Evolutionary conservation across 1,140 invertebrate genomes (phyloP).

Genomic region (Leptopilina clavipes): DNA sequence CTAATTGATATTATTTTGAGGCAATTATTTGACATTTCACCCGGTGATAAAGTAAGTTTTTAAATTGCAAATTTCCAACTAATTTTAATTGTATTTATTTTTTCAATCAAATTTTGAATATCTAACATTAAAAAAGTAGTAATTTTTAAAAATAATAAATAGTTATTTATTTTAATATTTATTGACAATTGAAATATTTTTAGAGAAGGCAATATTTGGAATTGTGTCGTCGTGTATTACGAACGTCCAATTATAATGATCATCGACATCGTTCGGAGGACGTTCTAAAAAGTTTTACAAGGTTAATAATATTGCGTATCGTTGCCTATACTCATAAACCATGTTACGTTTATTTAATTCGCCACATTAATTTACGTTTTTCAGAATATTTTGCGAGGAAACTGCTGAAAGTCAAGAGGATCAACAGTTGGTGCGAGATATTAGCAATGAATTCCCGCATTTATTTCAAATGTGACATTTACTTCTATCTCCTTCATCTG

Average conservation of each 20-base stretch:
- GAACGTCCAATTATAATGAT: constrained; percentile 84
- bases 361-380: constrained; percentile 27
- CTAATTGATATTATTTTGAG: constrained; percentile 93
- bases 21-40: constrained; percentile 89
- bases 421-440: constrained; percentile 84
- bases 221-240: constrained; percentile 84
- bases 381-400: constrained; percentile 88
- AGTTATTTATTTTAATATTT: too few relatives aligned
- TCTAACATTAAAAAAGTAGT: too few relatives aligned
- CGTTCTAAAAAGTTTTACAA: constrained; percentile 86
- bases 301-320: constrained; percentile 52
- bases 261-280: constrained; percentile 85
- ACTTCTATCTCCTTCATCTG: constrained; percentile 55
- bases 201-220: constrained; percentile 86
- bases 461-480: constrained; percentile 80
- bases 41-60: constrained; percentile 86
- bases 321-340: neutral
- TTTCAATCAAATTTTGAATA: constrained; percentile 33
- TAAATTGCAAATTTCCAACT: constrained; percentile 13
- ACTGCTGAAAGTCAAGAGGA: constrained; percentile 82
- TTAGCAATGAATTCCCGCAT: constrained; percentile 89
- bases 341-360: constrained; percentile 15
- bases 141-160: constrained; percentile 35
- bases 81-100: constrained; percentile 14
- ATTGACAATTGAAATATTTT: constrained; percentile 51